Percentiles rank a stretch among this genome's conserved stretches.
Conservation (phyloP, 2,888 invertebrate species). For the Phania funesta region DNA sequence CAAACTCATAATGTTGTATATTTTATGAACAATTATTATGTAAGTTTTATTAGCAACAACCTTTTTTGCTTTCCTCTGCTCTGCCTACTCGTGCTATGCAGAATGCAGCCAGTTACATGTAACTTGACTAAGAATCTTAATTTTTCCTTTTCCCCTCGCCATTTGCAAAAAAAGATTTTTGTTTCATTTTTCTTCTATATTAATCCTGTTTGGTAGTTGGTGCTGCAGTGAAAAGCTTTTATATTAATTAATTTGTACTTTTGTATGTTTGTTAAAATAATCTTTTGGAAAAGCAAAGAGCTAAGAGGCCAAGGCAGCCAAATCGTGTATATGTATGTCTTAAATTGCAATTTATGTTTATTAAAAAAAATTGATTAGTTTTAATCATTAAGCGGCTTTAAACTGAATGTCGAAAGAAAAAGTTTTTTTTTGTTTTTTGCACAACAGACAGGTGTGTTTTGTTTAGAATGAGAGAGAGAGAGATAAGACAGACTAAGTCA, state of each 20-base stretch:
- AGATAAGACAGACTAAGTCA: not conserved
- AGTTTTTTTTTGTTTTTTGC: not conserved
- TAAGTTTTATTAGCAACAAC: constrained; percentile 76
- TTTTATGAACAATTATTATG: constrained; percentile 80
- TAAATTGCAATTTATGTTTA: constrained; percentile 67
- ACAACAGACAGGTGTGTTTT: constrained; percentile 20
- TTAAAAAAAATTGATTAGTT: constrained; percentile 29
- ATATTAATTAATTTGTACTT: constrained; percentile 65
- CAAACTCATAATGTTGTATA: constrained; percentile 77
- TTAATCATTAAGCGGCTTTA: constrained; percentile 2
- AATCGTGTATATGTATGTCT: constrained; percentile 25
- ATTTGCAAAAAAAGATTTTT: constrained; percentile 33
- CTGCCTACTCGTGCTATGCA: constrained; percentile 29
- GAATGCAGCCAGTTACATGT: constrained; percentile 14
- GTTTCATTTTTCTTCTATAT: constrained; percentile 28
- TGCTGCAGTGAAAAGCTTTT: constrained; percentile 55
- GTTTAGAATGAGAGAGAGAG: not conserved
- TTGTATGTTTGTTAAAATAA: constrained; percentile 21
- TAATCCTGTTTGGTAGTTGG: constrained; percentile 52
- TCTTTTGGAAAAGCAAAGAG: constrained; percentile 10
- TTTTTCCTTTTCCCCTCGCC: not conserved
- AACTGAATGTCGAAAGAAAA: not conserved
- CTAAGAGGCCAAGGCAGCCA: constrained; percentile 5
- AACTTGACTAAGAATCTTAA: constrained; percentile 4
- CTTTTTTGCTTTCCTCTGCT: not conserved